phyloP scores from a whole-genome alignment of 2,113 vertebrate species.

The Carassius gibelio region DNA sequence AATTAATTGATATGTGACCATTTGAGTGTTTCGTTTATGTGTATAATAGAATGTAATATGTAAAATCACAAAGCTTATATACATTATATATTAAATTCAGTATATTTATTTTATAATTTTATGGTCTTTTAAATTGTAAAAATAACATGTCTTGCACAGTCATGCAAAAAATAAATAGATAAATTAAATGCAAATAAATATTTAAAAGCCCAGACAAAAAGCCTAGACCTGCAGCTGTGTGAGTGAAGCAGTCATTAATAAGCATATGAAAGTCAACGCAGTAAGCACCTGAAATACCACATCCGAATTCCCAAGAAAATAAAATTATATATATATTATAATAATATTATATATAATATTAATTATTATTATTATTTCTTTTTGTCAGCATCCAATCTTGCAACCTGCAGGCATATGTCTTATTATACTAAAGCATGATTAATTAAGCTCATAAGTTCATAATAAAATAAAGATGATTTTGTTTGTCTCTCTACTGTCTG shows the following conservation, averaged over 20 bases:
- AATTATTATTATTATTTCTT: neutral
- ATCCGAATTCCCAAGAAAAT: conserved; percentile 37
- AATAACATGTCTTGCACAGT: neutral
- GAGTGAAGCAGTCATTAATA: conserved; percentile 19
- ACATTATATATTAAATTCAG: no score
- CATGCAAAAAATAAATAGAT: neutral
- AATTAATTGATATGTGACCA: no score
- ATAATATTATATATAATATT: neutral
- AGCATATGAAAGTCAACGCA: no score
- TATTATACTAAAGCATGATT: conserved; percentile 67
- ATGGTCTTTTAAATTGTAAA: neutral
- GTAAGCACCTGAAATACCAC: conserved; percentile 32
- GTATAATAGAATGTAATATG: no score
- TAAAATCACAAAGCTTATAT: no score
- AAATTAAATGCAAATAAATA: neutral
- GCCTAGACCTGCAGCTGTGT: neutral
- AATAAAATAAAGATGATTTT: conserved; percentile 54
- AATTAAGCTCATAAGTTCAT: conserved; percentile 61
- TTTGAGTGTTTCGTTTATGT: no score
- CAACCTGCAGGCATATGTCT: conserved; percentile 57
- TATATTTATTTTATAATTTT: no score
- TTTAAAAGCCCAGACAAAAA: neutral
- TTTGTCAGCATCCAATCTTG: conserved; percentile 48
- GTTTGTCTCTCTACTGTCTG: conserved; percentile 21
- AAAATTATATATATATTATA: neutral